Base-by-base conservation (phyloP, 2,888 invertebrate species). In the Pheosia tremula region DNA sequence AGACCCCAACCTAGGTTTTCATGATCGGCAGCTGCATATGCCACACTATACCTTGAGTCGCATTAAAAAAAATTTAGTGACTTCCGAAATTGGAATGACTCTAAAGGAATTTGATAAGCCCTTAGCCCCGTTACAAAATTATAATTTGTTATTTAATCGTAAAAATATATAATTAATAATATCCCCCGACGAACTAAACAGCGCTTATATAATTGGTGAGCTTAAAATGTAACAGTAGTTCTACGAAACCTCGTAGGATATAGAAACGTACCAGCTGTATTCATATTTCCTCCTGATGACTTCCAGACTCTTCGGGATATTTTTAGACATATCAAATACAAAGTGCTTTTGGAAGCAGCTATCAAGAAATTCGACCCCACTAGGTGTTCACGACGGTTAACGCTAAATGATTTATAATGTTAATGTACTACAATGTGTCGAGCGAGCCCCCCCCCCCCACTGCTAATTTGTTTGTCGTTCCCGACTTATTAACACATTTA, bases 391-490 rank as follows among this genome's bases (percentile, higher is more conserved):
- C 58, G 59, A 69, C 66, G 53, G 65, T 62, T 54, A 61, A 65
- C 62, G 58, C 61, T 61, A 64, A 79, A 69, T 81, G 76, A 71
- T 62, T 60, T 63, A 58, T 57, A 52, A 52, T 61, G 64, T 71
- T 64, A 58, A 47, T 65, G 13, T 55, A 62, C 47, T 55, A 62
- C 47, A 58, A 63, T 57, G 38, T 59, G 60, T 58, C 59, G 59
- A 61, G 61, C 77, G 68, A 67, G 75, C 70, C 72, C 58, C 80
- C 77, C 69, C n/a, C n/a, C 79, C 70, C 71, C 69, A 63, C 72
- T 74, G 82, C 77, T 83, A 83, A 85, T 82, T 73, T 76, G 58
- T 63, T 55, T 75, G 75, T 87, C 88, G 86, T 82, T 86, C 67
- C 79, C 66, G 68, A 43, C 71, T 75, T 61, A 85, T 89, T 89